phyloP scores from a whole-genome alignment of 2,888 invertebrate species.

The Coelopa pilipes region DNA sequence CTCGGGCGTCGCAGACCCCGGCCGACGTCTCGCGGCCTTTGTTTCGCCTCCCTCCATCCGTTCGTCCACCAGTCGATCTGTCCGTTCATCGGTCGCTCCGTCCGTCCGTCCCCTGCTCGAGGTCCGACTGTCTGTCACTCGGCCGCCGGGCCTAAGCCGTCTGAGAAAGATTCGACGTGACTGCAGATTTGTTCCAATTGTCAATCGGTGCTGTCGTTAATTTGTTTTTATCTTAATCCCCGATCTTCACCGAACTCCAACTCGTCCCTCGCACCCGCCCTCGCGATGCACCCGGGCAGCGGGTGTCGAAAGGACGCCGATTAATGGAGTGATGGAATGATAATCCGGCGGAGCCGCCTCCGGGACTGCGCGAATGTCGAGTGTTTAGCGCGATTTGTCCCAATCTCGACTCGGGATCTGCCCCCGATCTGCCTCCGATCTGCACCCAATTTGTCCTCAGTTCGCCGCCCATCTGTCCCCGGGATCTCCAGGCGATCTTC shows the following conservation, averaged over 20 bases:
- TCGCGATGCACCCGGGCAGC: not conserved
- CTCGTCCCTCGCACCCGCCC: not conserved
- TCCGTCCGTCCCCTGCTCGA: conserved; percentile 6
- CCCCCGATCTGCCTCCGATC: too few species aligned
- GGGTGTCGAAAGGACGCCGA: conserved; percentile 13
- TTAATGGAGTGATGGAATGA: not conserved
- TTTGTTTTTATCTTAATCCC: conserved; percentile 31
- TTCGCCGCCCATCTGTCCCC: too few species aligned
- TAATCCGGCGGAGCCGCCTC: not conserved
- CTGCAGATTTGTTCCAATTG: conserved; percentile 19
- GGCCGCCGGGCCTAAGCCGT: not conserved
- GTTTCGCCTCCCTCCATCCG: too few species aligned
- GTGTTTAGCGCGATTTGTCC: too few species aligned
- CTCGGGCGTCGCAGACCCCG: too few species aligned
- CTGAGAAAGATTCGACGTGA: not conserved
- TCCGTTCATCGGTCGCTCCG: not conserved
- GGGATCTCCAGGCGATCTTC: too few species aligned
- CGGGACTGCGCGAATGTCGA: too few species aligned
- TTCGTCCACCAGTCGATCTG: not conserved
- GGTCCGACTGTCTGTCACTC: conserved; percentile 1
- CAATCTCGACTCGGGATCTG: too few species aligned
- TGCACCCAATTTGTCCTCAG: too few species aligned
- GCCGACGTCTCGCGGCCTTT: too few species aligned
- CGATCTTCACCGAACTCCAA: too few species aligned
- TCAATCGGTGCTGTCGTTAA: conserved; percentile 26